Base-by-base conservation (phyloP, 2,797 vertebrate species). In the Enteromius thamalakanensis region DNA sequence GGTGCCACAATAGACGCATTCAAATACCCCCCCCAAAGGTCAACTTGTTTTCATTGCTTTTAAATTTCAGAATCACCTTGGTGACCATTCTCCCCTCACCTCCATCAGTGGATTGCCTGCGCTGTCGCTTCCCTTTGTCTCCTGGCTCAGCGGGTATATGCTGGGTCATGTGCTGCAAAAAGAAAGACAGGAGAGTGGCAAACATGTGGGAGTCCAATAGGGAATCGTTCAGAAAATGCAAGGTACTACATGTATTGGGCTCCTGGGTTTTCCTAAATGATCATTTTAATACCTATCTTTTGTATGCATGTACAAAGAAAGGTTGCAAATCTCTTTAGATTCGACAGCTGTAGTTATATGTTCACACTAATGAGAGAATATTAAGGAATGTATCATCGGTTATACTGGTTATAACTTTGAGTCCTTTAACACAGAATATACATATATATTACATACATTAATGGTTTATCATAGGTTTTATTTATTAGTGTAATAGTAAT, bases 41-140 rank as follows among this genome's bases (percentile, higher is more conserved):
- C 86, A 88, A 87, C 82, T 89, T 87, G 86, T 89, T 89, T 87
- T 86, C 65, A 78, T 72, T 55, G 79, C 83, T 87, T 86, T 89
- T 86, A 82, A 88, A 88, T 89, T 86, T 87, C 77, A 64, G 80
- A 83, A 86, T 87, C 81, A 87, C 87, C 88, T 89, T 88, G 88
- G 81, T 76, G 79, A 86, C 86, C 77, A 51, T 86, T 86, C 80
- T 85, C 84, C 78, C 55, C 67, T 79, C 84, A 83, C 79, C 84
- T 85, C 86, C 76, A 78, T 83, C 83, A 83, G 80, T 80, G 82
- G 84, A 53, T 81, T 80, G 84, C 70, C 64, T 84, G 72, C 19
- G 23, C 84, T 32, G 79, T 84, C 79, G 74, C 83, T 82, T 82
- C 76, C 74, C 74, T 88, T 88, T 89, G 84, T 87, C 84, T 85